Evolutionary conservation across 2,113 vertebrate genomes (phyloP).

Genomic region (Hyla sarda): DNA sequence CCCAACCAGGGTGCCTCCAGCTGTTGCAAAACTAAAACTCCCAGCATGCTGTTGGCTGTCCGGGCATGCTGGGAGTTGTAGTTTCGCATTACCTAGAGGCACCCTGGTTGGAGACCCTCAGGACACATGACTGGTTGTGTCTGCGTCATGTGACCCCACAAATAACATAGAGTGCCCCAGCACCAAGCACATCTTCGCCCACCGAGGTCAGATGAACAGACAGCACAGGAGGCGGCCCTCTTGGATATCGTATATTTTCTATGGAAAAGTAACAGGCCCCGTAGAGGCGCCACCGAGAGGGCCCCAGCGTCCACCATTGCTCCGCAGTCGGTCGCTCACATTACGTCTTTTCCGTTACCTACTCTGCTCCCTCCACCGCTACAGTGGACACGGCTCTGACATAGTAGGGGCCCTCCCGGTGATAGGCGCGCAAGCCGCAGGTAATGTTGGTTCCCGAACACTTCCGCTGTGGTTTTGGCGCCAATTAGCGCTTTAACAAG

Average conservation of each 20-base stretch:
- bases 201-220: too few species aligned
- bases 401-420: slow-evolving; percentile 90
- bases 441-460: slow-evolving; percentile 89
- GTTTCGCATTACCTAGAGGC: too few species aligned
- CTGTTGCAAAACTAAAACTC: too few species aligned
- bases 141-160: too few species aligned
- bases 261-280: slow-evolving; percentile 58
- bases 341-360: slow-evolving; percentile 50
- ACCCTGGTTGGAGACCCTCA: too few species aligned
- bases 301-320: too few species aligned
- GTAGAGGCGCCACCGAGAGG: background rate
- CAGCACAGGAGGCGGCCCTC: background rate
- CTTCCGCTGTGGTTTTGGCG: slow-evolving; percentile 80
- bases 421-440: slow-evolving; percentile 87
- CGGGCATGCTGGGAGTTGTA: too few species aligned
- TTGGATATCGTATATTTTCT: slow-evolving; percentile 41
- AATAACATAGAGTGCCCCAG: too few species aligned
- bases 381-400: slow-evolving; percentile 85
- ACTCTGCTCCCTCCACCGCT: slow-evolving; percentile 90
- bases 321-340: background rate
- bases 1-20: too few species aligned
- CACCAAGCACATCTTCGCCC: too few species aligned
- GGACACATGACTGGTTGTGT: too few species aligned
- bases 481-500: slow-evolving; percentile 87
- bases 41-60: too few species aligned